phyloP scores from a whole-genome alignment of 2,797 vertebrate species.

The Heterohyrax brucei region DNA sequence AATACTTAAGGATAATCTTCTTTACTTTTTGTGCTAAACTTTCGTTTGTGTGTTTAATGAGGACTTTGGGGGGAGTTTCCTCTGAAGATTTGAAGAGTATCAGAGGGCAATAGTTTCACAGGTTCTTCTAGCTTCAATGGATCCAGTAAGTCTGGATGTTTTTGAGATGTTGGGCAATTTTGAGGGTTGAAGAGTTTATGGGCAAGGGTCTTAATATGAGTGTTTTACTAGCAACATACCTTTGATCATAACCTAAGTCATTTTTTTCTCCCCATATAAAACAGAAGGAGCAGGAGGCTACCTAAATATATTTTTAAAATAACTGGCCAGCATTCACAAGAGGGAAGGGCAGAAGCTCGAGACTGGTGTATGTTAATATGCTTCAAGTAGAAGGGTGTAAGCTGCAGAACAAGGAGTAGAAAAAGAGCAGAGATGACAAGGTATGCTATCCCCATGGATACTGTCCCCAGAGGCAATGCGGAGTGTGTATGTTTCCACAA shows the following conservation, averaged over 20 bases:
- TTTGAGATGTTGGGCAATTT: background rate
- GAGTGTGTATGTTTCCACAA: background rate
- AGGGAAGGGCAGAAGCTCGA: background rate
- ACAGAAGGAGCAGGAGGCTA: conserved; percentile 40
- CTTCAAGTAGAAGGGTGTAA: background rate
- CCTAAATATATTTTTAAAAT: conserved; percentile 1
- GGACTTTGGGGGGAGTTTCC: background rate
- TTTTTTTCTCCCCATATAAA: conserved; percentile 19
- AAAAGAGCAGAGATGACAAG: background rate
- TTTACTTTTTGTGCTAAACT: too few species aligned
- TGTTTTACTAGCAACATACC: background rate
- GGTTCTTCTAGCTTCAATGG: background rate
- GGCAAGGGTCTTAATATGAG: background rate
- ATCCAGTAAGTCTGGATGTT: background rate
- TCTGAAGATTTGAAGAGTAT: background rate
- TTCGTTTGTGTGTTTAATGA: background rate
- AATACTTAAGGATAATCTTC: too few species aligned
- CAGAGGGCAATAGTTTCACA: too few species aligned
- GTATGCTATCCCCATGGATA: background rate
- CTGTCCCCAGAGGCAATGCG: background rate
- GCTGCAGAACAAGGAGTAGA: background rate
- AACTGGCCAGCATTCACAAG: background rate
- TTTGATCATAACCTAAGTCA: conserved; percentile 18
- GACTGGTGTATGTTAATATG: background rate
- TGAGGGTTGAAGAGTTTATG: background rate